A percentile compares a stretch with the other conserved stretches of the same genome.
These are phyloP conservation scores for Phalacrocorax aristotelis DNA, from an alignment of 2,113 vertebrate genomes.

Conservation along the genomic window DNA sequence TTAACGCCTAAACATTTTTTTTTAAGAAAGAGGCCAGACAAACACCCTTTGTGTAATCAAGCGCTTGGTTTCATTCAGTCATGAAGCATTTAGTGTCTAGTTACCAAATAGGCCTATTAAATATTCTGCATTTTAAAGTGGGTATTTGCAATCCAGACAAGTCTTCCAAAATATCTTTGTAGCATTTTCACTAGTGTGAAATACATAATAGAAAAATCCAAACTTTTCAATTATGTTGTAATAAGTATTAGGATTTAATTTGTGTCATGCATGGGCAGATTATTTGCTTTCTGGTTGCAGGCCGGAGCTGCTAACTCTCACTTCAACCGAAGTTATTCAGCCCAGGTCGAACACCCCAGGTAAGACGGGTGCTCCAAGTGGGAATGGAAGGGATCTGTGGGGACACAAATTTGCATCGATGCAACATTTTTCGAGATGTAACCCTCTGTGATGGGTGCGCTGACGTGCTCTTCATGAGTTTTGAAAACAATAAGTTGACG, in stretches of 20 bases:
- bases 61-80: background rate
- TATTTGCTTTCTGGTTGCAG: conserved; percentile 50
- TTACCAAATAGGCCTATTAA: background rate
- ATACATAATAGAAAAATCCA: background rate
- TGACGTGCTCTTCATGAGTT: background rate
- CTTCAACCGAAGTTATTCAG: conserved; percentile 27
- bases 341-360: conserved; percentile 48
- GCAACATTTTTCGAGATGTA: background rate
- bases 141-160: background rate
- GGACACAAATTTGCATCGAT: background rate
- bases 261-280: background rate
- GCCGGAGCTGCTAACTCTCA: conserved; percentile 75
- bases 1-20: background rate
- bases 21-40: background rate
- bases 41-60: background rate
- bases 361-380: background rate
- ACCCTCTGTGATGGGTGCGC: background rate
- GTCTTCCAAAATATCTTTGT: background rate
- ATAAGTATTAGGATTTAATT: background rate
- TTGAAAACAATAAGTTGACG: background rate
- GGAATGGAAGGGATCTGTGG: background rate
- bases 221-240: background rate
- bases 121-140: background rate
- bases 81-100: background rate
- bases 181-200: background rate